Conservation (phyloP, 2,113 vertebrate genomes). For the Vombatus ursinus region DNA sequence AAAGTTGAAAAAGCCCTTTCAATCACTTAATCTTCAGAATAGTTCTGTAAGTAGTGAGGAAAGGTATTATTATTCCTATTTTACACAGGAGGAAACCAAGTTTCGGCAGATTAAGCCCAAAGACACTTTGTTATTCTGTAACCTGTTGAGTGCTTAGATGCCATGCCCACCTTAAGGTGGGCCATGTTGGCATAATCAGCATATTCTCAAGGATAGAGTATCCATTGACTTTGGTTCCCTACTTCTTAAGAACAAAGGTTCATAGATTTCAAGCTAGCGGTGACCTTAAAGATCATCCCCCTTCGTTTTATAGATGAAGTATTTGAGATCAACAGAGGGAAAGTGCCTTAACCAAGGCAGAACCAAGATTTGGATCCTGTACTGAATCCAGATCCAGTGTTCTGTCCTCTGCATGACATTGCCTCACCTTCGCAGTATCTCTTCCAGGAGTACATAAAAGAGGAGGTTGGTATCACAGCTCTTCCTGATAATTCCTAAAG, state of each 20-base stretch:
- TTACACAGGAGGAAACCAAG: background rate
- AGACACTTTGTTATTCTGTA: background rate
- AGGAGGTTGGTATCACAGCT: background rate
- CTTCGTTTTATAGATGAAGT: background rate
- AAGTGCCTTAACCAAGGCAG: background rate
- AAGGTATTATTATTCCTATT: background rate
- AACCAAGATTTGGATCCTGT: background rate
- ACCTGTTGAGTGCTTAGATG: background rate
- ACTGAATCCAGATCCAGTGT: background rate
- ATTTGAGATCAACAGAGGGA: background rate
- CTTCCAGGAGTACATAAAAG: background rate
- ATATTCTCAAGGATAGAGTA: background rate
- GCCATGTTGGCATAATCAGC: background rate
- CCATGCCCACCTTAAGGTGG: background rate
- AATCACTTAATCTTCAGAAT: background rate
- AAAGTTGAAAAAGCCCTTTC: background rate
- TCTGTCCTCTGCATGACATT: background rate
- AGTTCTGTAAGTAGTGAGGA: background rate
- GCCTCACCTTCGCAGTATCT: background rate
- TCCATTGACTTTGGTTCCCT: background rate
- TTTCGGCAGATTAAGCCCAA: background rate
- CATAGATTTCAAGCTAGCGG: background rate
- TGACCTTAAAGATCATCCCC: background rate
- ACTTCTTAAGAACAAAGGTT: background rate
- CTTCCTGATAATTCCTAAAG: background rate